Evolutionary conservation across 2,113 vertebrate species (phyloP), one percentile per base, ranked within the genome.

Genomic region (Isichthys henryi): DNA sequence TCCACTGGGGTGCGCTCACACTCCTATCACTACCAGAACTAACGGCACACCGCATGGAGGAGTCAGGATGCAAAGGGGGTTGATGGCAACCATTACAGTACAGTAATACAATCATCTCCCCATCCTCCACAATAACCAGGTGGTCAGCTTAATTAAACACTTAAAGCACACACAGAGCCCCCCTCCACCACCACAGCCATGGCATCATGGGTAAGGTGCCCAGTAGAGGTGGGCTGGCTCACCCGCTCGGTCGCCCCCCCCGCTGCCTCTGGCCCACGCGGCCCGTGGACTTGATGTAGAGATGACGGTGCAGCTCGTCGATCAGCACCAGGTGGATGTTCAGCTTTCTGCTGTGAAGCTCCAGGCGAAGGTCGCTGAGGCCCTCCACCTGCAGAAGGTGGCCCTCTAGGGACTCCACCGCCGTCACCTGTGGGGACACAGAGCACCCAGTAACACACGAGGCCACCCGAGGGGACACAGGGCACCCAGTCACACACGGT

Each of bases 311-410:
- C 35, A 99, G 93, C 27, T 99, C 98, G 1, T 99, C 98, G 1
- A 99, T 99, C 62, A 99, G 96, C 35, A 99, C 97, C 11, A 97
- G 91, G 92, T 99, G 98, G 92, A 99, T 96, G 94, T 98, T 99
- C 95, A 99, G 97, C 94, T 99, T 99, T 95, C 97, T 99, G 91
- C 97, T 98, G 94, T 99, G 97, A 66, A 99, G 97, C 94, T 99
- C 98, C 94, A 99, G 92, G 0, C 98, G 96, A 88, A 99, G 95
- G 92, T 99, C 98, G 0, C 98, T 96, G 11, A 99, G 94, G 0
- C 98, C 98, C 82, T 99, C 98, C 90, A 99, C 98, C 92, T 99
- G 98, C 77, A 98, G 96, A 82, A 99, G 92, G 2, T 96, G 96
- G 0, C 98, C 98, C 89, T 99, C 97, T 94, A 99, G 91, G 43